Percentiles rank a stretch among this genome's conserved stretches.
These are phyloP conservation scores for Melinaea marsaeus DNA, from an alignment of 2,888 invertebrate species.

Conservation along the genomic window DNA sequence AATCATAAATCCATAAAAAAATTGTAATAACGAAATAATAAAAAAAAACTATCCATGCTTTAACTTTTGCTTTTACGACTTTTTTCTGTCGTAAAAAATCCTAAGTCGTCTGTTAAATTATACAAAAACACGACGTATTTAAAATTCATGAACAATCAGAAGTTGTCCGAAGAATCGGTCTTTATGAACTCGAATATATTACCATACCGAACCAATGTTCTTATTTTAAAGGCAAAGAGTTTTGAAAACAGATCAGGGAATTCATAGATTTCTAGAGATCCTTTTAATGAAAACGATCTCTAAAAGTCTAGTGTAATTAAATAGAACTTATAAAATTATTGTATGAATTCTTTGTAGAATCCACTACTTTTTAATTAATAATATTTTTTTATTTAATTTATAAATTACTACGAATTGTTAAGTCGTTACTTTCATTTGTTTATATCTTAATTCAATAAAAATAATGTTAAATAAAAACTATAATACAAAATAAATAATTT, in stretches of 20 bases:
- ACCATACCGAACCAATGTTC: constrained; percentile 29
- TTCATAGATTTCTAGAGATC: constrained; percentile 11
- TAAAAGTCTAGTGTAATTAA: neutral
- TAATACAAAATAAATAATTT: neutral
- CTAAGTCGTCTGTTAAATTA: constrained; percentile 26
- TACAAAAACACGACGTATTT: constrained; percentile 34
- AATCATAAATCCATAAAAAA: too few species aligned
- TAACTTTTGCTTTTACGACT: neutral
- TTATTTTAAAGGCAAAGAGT: constrained; percentile 15
- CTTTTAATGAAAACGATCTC: neutral
- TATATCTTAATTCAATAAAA: too few species aligned
- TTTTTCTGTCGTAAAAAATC: constrained; percentile 19
- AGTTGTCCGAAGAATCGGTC: constrained; percentile 23
- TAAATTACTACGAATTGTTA: too few species aligned
- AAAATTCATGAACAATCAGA: constrained; percentile 40
- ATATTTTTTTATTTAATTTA: too few species aligned
- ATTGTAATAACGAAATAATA: neutral
- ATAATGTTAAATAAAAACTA: too few species aligned
- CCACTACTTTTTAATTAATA: too few species aligned
- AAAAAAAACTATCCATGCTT: constrained; percentile 2
- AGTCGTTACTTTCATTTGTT: too few species aligned
- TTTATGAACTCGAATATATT: constrained; percentile 31
- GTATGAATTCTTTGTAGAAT: too few species aligned
- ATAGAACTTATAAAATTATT: neutral
- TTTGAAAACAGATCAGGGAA: constrained; percentile 8